Percentiles rank a stretch among this genome's conserved stretches.
These are phyloP conservation scores for Empidonax alnorum DNA, from an alignment of 2,113 vertebrate genomes.

Conservation along the genomic window DNA sequence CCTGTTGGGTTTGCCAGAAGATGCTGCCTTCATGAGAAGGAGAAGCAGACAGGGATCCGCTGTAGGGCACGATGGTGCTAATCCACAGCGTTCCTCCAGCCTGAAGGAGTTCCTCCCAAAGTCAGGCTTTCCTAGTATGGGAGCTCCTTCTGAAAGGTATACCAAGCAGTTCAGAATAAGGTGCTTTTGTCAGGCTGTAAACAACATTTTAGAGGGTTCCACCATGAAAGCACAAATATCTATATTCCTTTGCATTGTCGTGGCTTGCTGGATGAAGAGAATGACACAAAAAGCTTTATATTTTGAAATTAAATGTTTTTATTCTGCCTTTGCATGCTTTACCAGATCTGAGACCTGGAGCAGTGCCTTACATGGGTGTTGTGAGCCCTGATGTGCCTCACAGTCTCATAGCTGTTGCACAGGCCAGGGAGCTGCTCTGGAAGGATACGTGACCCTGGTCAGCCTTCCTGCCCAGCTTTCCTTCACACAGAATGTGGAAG, in stretches of 20 bases:
- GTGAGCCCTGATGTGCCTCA: background rate
- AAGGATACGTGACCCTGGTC: background rate
- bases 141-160: background rate
- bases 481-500: background rate
- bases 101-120: background rate
- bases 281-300: background rate
- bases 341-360: background rate
- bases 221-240: background rate
- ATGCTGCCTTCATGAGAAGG: background rate
- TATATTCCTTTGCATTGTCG: accelerated
- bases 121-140: background rate
- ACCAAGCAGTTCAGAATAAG: background rate
- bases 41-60: background rate
- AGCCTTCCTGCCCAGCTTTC: background rate
- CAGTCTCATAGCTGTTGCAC: background rate
- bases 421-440: background rate
- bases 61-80: background rate
- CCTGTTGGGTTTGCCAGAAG: background rate
- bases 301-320: background rate
- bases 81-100: background rate
- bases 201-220: background rate
- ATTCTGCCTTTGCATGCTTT: background rate
- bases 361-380: background rate
- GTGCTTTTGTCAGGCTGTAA: background rate
- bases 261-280: background rate